Evolutionary conservation across 2,113 vertebrate species (phyloP), one percentile per base, ranked within the genome.

Genomic region (Hoplias malabaricus): DNA sequence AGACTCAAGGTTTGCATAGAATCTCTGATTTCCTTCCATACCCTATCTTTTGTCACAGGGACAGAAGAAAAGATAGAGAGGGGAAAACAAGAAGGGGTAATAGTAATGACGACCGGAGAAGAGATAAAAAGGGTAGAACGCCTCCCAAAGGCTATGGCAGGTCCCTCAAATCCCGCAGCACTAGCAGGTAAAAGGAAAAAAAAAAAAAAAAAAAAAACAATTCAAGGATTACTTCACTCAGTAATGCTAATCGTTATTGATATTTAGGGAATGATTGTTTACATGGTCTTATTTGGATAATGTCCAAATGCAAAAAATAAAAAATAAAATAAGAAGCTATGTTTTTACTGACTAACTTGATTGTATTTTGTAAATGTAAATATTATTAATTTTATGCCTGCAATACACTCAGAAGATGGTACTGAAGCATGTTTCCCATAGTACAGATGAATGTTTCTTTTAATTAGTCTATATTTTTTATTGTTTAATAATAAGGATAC

Each of bases 151-250:
- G 92, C 81, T 93, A 93, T 65, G 90, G 90, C 59, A 89, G 90
- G 5, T 92, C 91, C 54, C 88, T 90, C 82, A 88, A 90, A 85
- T 95, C 95, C 50, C 92, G 89, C 62, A 95, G 94, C 85, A 85
- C 90, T 78, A 95, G 94, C 95, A 95, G 93, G 94, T 95, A n/a
- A 71, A 46, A n/a, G n/a, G n/a, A n/a, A n/a, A n/a, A n/a, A n/a
- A n/a, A n/a, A n/a, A n/a, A n/a, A n/a, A n/a, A n/a, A n/a, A n/a
- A n/a, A n/a, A 29, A 31, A 12, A 50, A 29, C 19, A 4, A 33
- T 25, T 10, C 0, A 1, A 23, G 14, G 43, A 19, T 2, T 23
- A 10, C 3, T 29, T n/a, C n/a, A 38, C 16, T 14, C 29, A 34
- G 0, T 53, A 53, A 53, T 53, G 19, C 2, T 50, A 50, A 50